Base-by-base conservation (phyloP, 2,888 invertebrate genomes). In the Plemyria rubiginata region DNA sequence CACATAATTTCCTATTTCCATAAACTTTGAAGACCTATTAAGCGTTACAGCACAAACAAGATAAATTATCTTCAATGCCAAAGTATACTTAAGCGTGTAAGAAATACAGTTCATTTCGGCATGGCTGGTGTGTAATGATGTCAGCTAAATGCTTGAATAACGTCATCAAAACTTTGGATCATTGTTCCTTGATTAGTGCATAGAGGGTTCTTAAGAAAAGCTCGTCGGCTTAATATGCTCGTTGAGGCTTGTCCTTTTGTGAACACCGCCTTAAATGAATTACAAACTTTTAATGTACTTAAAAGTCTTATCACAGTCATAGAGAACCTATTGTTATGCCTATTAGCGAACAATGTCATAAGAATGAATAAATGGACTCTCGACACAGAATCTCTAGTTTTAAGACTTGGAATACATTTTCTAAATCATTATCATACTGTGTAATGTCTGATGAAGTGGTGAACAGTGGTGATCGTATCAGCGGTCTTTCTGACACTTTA, bases 21-120 rank as follows among this genome's bases (percentile, higher is more conserved):
- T 51, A 72, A 74, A 73, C 72, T 75, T 74, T 71, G 67, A 72
- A 66, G 59, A 68, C 70, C 66, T 72, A 74, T 77, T 75, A 73
- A 68, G 67, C 63, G 67, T 68, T 70, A 74, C 60, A 68, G 69
- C 72, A 51, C 49, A 65, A 71, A 74, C 64, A 74, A 71, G 71
- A 70, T 66, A 66, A 15, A 9, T 7, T 6, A 36, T n/a, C 8
- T 32, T 54, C 68, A 67, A 50, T 22, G 2, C 29, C 9, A 48
- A 60, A 65, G n/a, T 40, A 22, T 16, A 53, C 32, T 48, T 28
- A 57, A 54, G 29, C 6, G 7, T 22, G 4, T 13, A 29, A 9
- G 7, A 6, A 41, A 54, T 53, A 61, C 32, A 36, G 54, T 40
- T 57, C 22, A 46, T 13, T 54, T 48, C 58, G 2, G 15, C 12